These are phyloP conservation scores for Dynastes grantii DNA, from an alignment of 2,888 invertebrate genomes.

Conservation along the genomic window DNA sequence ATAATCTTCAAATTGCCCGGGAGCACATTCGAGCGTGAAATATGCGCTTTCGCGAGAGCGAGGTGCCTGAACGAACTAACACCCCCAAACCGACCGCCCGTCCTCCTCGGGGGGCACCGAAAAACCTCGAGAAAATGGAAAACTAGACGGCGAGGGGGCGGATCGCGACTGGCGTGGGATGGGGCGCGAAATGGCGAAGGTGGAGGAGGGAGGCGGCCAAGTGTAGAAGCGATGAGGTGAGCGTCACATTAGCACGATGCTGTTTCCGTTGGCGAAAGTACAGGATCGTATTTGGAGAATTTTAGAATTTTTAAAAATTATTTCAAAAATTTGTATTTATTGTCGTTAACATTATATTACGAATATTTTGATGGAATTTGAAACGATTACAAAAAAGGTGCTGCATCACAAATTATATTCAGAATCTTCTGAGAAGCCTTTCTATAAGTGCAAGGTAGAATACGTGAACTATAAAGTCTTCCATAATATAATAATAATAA, in stretches of 20 bases:
- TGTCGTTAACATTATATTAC: too few species aligned
- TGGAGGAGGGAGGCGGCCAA: conserved; percentile 62
- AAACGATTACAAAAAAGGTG: too few species aligned
- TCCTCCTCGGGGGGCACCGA: conserved; percentile 36
- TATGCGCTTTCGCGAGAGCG: conserved; percentile 62
- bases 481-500: too few species aligned
- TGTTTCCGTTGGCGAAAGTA: conserved; percentile 53
- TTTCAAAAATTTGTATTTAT: too few species aligned
- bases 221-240: conserved; percentile 67
- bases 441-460: too few species aligned
- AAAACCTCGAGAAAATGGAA: conserved; percentile 64
- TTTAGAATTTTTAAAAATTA: neutral
- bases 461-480: too few species aligned
- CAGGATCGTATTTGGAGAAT: conserved; percentile 16
- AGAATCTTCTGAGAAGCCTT: too few species aligned
- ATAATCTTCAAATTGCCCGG: conserved; percentile 70
- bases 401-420: too few species aligned
- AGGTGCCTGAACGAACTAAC: conserved; percentile 3
- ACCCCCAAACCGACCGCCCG: neutral
- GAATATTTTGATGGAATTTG: too few species aligned
- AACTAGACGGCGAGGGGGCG: conserved; percentile 52
- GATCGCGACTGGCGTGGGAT: neutral
- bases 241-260: conserved; percentile 67
- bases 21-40: conserved; percentile 68
- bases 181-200: conserved; percentile 48